A percentile compares a stretch with the other conserved stretches of the same genome.
Evolutionary conservation across 2,113 vertebrate genomes (phyloP).

Genomic region (Corvus hawaiiensis): DNA sequence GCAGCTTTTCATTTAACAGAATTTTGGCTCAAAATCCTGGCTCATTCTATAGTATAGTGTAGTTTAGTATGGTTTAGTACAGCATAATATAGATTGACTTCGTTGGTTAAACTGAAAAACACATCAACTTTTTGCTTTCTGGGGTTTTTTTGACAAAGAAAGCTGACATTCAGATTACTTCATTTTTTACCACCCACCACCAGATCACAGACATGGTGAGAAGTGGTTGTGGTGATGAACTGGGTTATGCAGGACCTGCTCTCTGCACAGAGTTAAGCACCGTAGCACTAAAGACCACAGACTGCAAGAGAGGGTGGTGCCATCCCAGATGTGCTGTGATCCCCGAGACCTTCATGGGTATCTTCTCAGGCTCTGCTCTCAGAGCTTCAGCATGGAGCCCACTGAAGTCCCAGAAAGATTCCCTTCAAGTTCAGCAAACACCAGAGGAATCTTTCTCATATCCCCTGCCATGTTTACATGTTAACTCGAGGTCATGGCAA

Average conservation of each 20-base stretch:
- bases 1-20: background rate
- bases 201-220: background rate
- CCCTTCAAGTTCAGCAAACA: background rate
- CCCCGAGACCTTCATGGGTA: background rate
- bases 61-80: background rate
- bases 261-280: background rate
- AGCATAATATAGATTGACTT: background rate
- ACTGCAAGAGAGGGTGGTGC: background rate
- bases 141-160: background rate
- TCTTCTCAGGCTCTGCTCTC: background rate
- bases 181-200: background rate
- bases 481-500: constrained; percentile 1
- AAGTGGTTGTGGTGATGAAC: background rate
- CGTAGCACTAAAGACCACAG: background rate
- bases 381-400: background rate
- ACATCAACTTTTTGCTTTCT: background rate
- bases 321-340: background rate
- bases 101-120: background rate
- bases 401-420: background rate
- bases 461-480: constrained; percentile 37
- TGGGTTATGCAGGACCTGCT: background rate
- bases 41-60: background rate
- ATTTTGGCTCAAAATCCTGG: background rate
- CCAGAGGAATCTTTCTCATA: background rate
- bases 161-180: background rate